Base-by-base conservation (phyloP, 2,113 vertebrate species). In the Cyphomyrus plagiostoma region DNA sequence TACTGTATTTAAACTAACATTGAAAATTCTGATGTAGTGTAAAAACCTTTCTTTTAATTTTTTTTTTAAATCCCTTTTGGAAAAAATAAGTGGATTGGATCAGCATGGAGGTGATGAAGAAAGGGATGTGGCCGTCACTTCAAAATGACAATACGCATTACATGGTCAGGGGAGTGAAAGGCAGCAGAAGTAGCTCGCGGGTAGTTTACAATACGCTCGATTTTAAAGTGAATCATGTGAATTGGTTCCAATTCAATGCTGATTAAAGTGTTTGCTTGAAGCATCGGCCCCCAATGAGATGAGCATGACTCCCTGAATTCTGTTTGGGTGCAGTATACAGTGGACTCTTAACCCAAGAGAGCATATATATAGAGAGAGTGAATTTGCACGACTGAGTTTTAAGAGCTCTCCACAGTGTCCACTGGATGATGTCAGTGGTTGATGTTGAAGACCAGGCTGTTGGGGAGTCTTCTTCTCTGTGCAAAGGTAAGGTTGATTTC, bases 131-230 rank as follows among this genome's bases (percentile, higher is more conserved):
- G 90, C 93, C 92, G 92, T 89, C 93, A 93, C 80, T 95, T 97
- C 96, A 97, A 96, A 96, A 96, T 95, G 97, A 96, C 95, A 96
- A 93, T 93, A 91, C 93, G 90, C 91, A 94, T 96, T 96, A 96
- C 93, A 92, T 93, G 94, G 95, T 94, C 93, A 95, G 91, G 66
- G 93, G 93, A 95, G 94, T 95, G 94, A 96, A 91, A 90, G 92
- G 92, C 92, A 92, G 92, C 93, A 93, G 93, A 83, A 91, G 92
- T 92, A 91, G 91, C 91, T 94, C 21, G 90, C 0, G 92, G 91
- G 70, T 93, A 91, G 62, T 89, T 91, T 91, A 94, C 93, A 94
- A 93, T 94, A 91, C 94, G 91, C 87, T 93, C 45, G 66, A 19
- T 89, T 94, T 92, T 92, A 15, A 92, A 93, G 89, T 91, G 89